Evolutionary conservation across 2,113 vertebrate genomes (phyloP), one percentile per base, ranked within the genome.

Genomic region (Origma solitaria): DNA sequence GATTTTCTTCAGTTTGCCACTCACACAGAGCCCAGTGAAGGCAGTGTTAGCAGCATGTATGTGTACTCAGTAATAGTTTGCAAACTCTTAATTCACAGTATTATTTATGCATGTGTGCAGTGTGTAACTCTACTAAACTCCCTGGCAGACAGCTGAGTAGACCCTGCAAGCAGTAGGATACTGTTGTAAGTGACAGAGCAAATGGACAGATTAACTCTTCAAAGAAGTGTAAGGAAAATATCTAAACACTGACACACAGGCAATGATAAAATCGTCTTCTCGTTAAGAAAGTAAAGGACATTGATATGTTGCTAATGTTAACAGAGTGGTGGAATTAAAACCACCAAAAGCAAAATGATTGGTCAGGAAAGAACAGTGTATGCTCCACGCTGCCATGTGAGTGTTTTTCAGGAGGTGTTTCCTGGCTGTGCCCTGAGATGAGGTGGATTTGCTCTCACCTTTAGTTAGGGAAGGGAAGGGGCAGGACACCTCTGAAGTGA

Each of bases 181-280:
- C 77, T 42, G 23, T 40, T 77, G 47, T 54, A 66, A 78, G n/a
- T 27, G 70, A 62, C 64, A 70, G 66, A 91, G 31, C 66, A 92
- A 89, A 45, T 28, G 75, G 75, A 62, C 58, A 53, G 31, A 85
- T 82, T 73, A 95, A 58, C 56, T 70, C 51, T 77, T 92, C 60
- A 27, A 69, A 73, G 45, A 68, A 89, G 61, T 28, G 45, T 92
- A 69, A 95, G 85, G 87, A 81, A 92, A 90, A 93, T 70, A 35
- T 68, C 57, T 77, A 71, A 90, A 72, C n/a, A 23, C 24, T 81
- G 54, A 79, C 19, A 42, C 16, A 13, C 35, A 49, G 45, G 44
- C 23, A 42, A 79, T 22, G 79, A 96, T 45, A 30, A 72, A 75
- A 50, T 44, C 78, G 16, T 86, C 14, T 42, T 88, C 77, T 44